Evolutionary conservation across 2,888 invertebrate species (phyloP), one percentile per base, ranked within the genome.

Genomic region (Drosophila kambysellisi): DNA sequence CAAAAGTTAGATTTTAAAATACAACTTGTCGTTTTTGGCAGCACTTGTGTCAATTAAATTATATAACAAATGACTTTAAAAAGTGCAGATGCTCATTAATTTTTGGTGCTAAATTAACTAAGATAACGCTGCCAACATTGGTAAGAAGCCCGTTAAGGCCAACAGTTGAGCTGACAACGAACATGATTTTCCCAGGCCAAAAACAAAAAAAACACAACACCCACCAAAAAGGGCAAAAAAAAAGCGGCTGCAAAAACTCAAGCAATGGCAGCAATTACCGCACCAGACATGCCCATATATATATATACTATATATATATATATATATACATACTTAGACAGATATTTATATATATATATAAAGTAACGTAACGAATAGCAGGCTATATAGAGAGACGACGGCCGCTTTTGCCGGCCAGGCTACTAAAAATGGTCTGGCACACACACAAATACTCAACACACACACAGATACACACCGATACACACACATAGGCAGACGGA

Each of bases 381-480:
- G 57, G 64, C 76, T 80, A 53, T 80, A 81, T 76, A 81, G 59
- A 76, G 80, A 72, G 39, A 57, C 46, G 57, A 15, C 30, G 72
- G 71, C 71, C 66, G 71, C 74, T 74, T 69, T 70, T 69, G 69
- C 58, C 59, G 68, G 81, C 63, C 78, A 71, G 79, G 82, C 90
- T 87, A 90, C 87, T 87, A 88, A 88, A 90, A 90, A 90, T 87
- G 87, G 87, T 83, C 73, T 84, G 76, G 76, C 74, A 70, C 77
- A 72, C 79, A 83, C 68, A 76, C 62, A 68, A 51, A 72, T 48
- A 63, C 52, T 69, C 29, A 65, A 54, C 11, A 57, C 41, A 56
- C 51, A 64, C 57, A 43, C 33, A 15, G 11, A 50, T 50, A 71
- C 73, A 82, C 62, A 69, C 62, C 68, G 59, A 70, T 59, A 61